Evolutionary conservation across 92 coral and sea anemone genomes (phyloP), one percentile per base, ranked within the genome.

Genomic region (Nematostella vectensis): DNA sequence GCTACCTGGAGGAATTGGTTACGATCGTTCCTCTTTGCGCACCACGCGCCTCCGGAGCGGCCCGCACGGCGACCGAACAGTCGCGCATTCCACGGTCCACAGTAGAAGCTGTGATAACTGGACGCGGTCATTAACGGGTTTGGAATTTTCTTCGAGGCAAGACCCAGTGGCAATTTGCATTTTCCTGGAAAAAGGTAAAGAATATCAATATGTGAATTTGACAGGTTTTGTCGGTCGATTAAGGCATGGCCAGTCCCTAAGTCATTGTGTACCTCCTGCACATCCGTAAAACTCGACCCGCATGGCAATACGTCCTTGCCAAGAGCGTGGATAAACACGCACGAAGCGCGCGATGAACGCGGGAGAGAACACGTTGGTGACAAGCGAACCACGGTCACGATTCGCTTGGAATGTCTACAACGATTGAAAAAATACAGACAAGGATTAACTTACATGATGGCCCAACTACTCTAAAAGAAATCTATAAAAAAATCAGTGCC

Each of bases 1-100:
- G 40, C 15, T 33, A 91, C 55, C 69, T 93, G 95, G 12, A 93
- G 51, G 86, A 86, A 93, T 31, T 93, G 99, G 40, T 76, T 67
- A 56, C 68, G 71, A 55, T 82, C 77, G 16, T 72, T 58, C 8
- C 61, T 67, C 0, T 78, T 61, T 12, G 99, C 73, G 30, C 80
- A 83, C 99, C 99, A 93, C 23, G 85, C 96, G 11, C 87, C 87
- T 20, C 71, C 76, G 48, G 61, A 65, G 38, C 71, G 75, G 21
- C 86, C 86, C 36, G 66, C 61, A 1, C 86, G 76, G 13, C 67
- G 6, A 48, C 64, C 74, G 53, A 57, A 76, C n/a, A 85, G 81
- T 66, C 95, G 65, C 24, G 74, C 95, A 39, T 65, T 76, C 54
- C 62, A 65, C 3, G 95, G 75, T 10, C 71, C 76, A 40, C 74